Base-by-base conservation (phyloP, 2,888 invertebrate genomes). In the Buathra laborator region DNA sequence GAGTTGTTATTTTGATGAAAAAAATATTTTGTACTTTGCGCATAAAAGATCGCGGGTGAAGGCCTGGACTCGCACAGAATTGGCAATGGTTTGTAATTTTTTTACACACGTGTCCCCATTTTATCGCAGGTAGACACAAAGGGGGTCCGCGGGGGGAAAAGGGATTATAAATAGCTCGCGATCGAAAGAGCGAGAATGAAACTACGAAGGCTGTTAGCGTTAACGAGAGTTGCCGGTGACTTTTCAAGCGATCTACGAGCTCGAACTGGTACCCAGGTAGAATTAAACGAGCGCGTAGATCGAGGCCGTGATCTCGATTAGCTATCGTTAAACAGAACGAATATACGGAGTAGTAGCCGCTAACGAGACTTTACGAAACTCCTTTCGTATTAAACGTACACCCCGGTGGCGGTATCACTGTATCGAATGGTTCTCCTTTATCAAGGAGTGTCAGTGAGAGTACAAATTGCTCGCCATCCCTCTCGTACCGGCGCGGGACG, bases 321-420 rank as follows among this genome's bases (percentile, higher is more conserved):
- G 79, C 76, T 67, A 83, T 80, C 85, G 82, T 85, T 85, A 85
- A 85, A 79, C 76, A 74, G 75, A 85, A 85, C 82, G 85, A 81
- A 78, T 81, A 84, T 43, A 81, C 79, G 24, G 64, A 48, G 72
- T 67, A 29, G 37, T 44, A 66, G 37, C 32, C 76, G 76, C 80
- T 85, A 85, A 85, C 85, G 85, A 82, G 85, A 85, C 82, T 82
- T 82, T 82, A 68, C 72, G 76, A 82, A 81, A 76, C 71, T 82
- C 79, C 71, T 83, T 82, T 43, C 51, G 66, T 72, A 76, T 78
- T 62, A 72, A 68, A 71, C 71, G 56, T 44, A 64, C 70, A 75
- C 10, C 66, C 12, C 62, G 46, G 24, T 10, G 43, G 46, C 16
- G 64, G 46, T 79, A 78, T 37, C 43, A 64, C 70, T 44, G 46